These are phyloP conservation scores for Aspidiotus rigidus DNA, from an alignment of 2,888 invertebrate genomes.

Conservation along the genomic window DNA sequence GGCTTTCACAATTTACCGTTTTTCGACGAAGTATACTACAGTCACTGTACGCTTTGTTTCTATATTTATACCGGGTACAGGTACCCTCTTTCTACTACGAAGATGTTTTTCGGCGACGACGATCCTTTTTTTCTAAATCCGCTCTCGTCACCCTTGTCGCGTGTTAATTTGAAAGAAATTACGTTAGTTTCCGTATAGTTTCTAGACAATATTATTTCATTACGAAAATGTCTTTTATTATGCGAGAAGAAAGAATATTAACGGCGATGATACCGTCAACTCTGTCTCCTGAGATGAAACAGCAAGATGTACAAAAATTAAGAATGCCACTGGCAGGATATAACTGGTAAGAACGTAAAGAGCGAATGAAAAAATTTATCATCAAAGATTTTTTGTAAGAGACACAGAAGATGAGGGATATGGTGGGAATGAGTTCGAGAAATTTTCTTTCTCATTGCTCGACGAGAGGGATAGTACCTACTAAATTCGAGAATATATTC, in stretches of 20 bases:
- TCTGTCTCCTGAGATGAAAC: no score
- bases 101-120: no score
- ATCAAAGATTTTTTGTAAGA: not conserved
- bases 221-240: slow-evolving; percentile 28
- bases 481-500: not conserved
- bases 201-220: slow-evolving; percentile 24
- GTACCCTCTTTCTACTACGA: no score
- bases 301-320: slow-evolving; percentile 4
- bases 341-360: not conserved
- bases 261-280: not conserved
- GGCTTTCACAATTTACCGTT: slow-evolving; percentile 1
- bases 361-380: not conserved
- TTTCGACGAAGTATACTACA: no score
- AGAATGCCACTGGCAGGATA: not conserved
- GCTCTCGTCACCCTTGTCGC: slow-evolving; percentile 1
- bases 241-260: slow-evolving; percentile 26
- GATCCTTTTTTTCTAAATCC: not conserved
- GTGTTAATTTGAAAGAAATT: slow-evolving; percentile 31
- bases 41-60: no score
- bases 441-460: not conserved
- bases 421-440: not conserved
- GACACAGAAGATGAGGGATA: not conserved
- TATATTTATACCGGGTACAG: no score
- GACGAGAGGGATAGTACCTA: not conserved
- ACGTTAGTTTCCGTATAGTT: slow-evolving; percentile 18